phyloP scores from a whole-genome alignment of 1,140 invertebrate genomes.

The Chlorops oryzae region DNA sequence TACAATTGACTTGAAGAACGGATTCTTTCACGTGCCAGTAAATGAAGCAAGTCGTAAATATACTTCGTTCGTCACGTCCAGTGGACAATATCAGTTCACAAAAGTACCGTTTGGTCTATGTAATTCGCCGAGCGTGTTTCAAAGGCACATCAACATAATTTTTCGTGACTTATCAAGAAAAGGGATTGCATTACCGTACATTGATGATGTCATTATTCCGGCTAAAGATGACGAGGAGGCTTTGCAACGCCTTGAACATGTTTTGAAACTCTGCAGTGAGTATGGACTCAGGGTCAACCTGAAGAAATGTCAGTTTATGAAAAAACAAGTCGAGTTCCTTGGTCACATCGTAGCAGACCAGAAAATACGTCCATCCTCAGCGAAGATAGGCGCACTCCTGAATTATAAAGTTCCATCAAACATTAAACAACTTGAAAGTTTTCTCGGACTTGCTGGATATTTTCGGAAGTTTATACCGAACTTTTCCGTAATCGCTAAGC shows the following conservation, averaged over 20 bases:
- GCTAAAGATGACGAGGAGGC: constrained; percentile 15
- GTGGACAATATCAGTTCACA: constrained; percentile 51
- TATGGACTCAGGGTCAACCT: constrained; percentile 42
- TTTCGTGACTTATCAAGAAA: constrained; percentile 24
- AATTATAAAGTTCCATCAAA: constrained; percentile 18
- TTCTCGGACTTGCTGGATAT: constrained; percentile 39
- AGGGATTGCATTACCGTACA: constrained; percentile 19
- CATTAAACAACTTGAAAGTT: constrained; percentile 33
- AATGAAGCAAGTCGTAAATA: constrained; percentile 22
- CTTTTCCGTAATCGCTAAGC: constrained; percentile 32
- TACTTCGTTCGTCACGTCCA: constrained; percentile 46
- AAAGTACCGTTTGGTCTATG: constrained; percentile 44
- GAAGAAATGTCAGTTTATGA: constrained; percentile 41
- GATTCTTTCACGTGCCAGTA: constrained; percentile 35
- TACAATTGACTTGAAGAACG: constrained; percentile 35
- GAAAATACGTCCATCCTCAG: constrained; percentile 23
- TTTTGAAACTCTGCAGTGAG: constrained; percentile 22
- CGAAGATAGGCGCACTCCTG: constrained; percentile 30
- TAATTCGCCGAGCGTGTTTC: constrained; percentile 32
- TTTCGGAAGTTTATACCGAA: constrained; percentile 38
- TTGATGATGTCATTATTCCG: constrained; percentile 34
- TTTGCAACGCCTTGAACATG: constrained; percentile 17
- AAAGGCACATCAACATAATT: constrained; percentile 26
- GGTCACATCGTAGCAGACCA: constrained; percentile 30
- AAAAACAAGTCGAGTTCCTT: constrained; percentile 34